phyloP scores from a whole-genome alignment of 2,888 invertebrate species.

The Cheilosia grossa region DNA sequence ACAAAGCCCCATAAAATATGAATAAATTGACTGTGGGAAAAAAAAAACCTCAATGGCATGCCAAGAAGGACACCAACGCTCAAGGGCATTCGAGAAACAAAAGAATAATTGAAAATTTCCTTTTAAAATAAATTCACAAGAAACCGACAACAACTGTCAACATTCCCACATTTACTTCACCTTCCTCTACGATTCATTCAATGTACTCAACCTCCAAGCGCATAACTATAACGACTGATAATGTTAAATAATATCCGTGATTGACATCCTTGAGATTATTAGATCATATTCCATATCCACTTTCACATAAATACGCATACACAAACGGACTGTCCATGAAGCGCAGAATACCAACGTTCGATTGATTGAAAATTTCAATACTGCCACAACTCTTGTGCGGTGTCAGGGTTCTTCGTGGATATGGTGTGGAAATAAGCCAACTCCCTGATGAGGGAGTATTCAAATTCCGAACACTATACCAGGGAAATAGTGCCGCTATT shows the following conservation, averaged over 20 bases:
- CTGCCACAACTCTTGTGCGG: neutral
- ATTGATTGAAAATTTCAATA: slow-evolving; percentile 49
- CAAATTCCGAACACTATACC: neutral
- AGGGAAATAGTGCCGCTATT: slow-evolving; percentile 2
- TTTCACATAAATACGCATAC: slow-evolving; percentile 16
- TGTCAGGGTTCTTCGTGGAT: slow-evolving; percentile 8
- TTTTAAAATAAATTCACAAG: slow-evolving; percentile 13
- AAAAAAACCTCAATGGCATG: neutral
- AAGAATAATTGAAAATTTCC: neutral
- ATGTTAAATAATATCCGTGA: slow-evolving; percentile 40
- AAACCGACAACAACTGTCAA: slow-evolving; percentile 20
- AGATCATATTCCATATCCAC: slow-evolving; percentile 42
- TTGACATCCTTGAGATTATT: slow-evolving; percentile 50
- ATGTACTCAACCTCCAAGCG: neutral
- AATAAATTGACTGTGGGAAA: neutral
- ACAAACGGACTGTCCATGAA: neutral
- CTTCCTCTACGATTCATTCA: neutral
- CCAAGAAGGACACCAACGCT: neutral
- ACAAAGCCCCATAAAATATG: neutral
- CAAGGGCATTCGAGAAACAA: slow-evolving; percentile 6
- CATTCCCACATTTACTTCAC: slow-evolving; percentile 9
- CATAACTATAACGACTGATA: slow-evolving; percentile 9
- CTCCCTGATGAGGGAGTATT: neutral
- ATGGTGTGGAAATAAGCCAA: neutral
- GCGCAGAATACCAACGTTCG: slow-evolving; percentile 21